Evolutionary conservation across 2,113 vertebrate species (phyloP), one percentile per base, ranked within the genome.

Genomic region (Sebastes fasciatus): DNA sequence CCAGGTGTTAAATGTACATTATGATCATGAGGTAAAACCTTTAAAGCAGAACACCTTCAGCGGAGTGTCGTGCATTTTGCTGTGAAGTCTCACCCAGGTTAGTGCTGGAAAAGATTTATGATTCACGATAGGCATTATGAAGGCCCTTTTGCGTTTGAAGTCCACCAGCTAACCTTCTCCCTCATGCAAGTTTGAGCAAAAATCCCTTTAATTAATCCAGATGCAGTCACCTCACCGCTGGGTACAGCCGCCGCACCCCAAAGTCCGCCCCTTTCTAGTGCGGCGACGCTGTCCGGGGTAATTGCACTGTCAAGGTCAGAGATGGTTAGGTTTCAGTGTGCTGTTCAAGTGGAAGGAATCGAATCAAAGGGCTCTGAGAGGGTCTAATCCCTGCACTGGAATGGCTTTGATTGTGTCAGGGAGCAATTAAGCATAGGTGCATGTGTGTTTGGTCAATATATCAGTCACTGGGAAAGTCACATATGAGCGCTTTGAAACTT

Each of bases 361-460:
- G 45, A 92, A 91, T 91, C 82, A 93, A 92, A 90, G 87, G 80
- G 54, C 78, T 79, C 65, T 85, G 60, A 72, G 52, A 85, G 76
- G 65, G 82, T 84, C 74, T 88, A 91, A 91, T 92, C 90, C 85
- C 67, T 67, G 6, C 23, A 58, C 61, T 89, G 87, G 82, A 86
- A 89, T 91, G 82, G 80, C 87, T 92, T 92, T 89, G 87, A 92
- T 91, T 88, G 52, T 88, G 64, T 83, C 80, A 73, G 64, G 49
- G 69, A 79, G 74, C 80, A 73, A 85, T 86, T 88, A 91, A 84
- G 80, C 61, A 78, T 64, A 88, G 73, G 78, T 89, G 84, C 21
- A 13, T 88, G 78, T 86, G 84, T 86, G 82, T 87, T 84, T 84
- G 72, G 77, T 75, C 80, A 81, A 82, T 85, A 88, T 71, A 63